Conservation (phyloP, 1,140 invertebrate genomes). For the Drosophila parvula region DNA sequence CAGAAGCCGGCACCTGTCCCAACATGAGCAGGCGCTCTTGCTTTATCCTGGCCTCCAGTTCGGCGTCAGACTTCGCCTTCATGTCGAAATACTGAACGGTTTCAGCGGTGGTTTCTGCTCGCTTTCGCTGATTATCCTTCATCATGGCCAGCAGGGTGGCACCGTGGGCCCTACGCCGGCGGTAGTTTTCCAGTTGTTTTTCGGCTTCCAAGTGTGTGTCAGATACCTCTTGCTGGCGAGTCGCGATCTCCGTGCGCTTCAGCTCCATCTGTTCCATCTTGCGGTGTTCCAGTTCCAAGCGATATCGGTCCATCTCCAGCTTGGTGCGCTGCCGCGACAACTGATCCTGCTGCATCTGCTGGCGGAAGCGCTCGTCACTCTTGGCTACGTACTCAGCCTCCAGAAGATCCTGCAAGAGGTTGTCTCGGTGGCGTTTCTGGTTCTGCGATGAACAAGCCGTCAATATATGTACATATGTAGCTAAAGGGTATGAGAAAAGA, state of each 20-base stretch:
- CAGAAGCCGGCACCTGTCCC: conserved; percentile 37
- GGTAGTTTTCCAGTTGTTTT: conserved; percentile 19
- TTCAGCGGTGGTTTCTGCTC: conserved; percentile 59
- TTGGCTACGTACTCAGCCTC: conserved; percentile 68
- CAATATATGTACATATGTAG: too few relatives aligned
- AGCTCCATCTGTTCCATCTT: conserved; percentile 31
- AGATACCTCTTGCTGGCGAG: not conserved
- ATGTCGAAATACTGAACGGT: conserved; percentile 54
- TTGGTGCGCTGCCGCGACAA: conserved; percentile 40
- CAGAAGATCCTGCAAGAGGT: conserved; percentile 59
- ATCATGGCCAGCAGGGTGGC: conserved; percentile 62
- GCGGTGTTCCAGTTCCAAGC: conserved; percentile 23
- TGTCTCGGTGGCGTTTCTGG: conserved; percentile 49
- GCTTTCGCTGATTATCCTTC: conserved; percentile 61
- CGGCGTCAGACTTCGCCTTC: conserved; percentile 50
- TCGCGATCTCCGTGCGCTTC: conserved; percentile 28
- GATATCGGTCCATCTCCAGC: conserved; percentile 55
- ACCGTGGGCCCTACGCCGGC: conserved; percentile 50
- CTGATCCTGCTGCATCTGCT: conserved; percentile 60
- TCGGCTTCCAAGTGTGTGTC: conserved; percentile 4
- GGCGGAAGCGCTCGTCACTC: conserved; percentile 57
- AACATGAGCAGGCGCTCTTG: conserved; percentile 54
- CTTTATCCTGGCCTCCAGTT: conserved; percentile 35
- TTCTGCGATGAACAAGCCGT: conserved; percentile 26
- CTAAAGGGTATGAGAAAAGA: not conserved